These are phyloP conservation scores for Urocitellus parryii DNA, from an alignment of 2,113 vertebrate genomes.

Conservation along the genomic window DNA sequence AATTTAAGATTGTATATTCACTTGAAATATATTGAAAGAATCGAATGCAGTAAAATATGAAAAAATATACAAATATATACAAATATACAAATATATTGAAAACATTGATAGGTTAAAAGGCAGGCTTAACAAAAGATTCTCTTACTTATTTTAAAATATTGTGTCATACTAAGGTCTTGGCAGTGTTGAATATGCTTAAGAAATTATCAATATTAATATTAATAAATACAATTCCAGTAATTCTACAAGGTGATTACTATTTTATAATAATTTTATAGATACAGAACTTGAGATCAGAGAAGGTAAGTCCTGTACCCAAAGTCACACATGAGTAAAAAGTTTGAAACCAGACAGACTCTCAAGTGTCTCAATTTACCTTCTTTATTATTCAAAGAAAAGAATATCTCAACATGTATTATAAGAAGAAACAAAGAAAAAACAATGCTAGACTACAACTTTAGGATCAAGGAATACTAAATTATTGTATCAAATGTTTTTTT, in stretches of 20 bases:
- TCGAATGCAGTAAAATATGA: conserved; percentile 14
- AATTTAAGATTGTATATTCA: conserved; percentile 22
- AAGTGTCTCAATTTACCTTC: neutral
- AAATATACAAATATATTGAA: neutral
- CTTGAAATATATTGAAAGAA: conserved; percentile 25
- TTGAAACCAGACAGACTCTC: neutral
- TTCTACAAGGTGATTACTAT: neutral
- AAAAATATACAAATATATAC: neutral
- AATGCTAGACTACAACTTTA: neutral
- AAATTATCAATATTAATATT: neutral
- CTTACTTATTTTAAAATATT: neutral
- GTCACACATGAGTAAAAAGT: neutral
- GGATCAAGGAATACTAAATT: neutral
- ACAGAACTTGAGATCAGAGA: neutral
- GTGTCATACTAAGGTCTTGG: neutral
- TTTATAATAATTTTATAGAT: neutral
- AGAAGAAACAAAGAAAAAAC: neutral
- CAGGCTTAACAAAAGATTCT: neutral
- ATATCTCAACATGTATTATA: neutral
- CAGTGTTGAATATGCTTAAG: neutral
- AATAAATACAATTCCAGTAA: neutral
- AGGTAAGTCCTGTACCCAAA: neutral
- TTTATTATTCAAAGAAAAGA: neutral
- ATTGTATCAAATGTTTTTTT: neutral
- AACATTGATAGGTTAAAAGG: neutral